A percentile compares a stretch with the other conserved stretches of the same genome.
These are phyloP conservation scores for Ciconia boyciana DNA, from an alignment of 2,113 vertebrate species.

Conservation along the genomic window DNA sequence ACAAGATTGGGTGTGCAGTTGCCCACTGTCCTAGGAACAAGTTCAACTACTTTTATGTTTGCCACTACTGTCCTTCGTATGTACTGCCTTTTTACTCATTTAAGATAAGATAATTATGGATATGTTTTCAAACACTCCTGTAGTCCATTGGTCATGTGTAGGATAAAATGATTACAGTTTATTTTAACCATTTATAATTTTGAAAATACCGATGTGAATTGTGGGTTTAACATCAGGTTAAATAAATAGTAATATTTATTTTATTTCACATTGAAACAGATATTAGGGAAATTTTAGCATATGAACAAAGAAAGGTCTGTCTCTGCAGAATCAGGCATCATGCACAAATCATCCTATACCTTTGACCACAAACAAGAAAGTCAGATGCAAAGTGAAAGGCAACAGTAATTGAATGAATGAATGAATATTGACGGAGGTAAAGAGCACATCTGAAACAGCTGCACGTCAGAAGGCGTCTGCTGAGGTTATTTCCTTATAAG, in stretches of 20 bases:
- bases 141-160: background rate
- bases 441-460: background rate
- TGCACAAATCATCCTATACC: background rate
- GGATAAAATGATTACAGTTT: background rate
- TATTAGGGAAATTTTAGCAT: background rate
- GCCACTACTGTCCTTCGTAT: constrained; percentile 72
- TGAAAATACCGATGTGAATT: rapidly evolving
- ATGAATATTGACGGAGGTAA: background rate
- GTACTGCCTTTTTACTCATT: background rate
- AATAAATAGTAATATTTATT: background rate
- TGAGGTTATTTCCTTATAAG: background rate
- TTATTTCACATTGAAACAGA: background rate
- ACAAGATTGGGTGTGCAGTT: constrained; percentile 40
- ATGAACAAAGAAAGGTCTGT: background rate
- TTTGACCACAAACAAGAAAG: background rate
- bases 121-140: background rate
- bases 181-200: background rate
- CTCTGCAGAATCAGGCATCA: background rate
- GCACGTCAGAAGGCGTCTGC: background rate
- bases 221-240: background rate
- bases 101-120: background rate
- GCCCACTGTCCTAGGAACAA: background rate
- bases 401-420: background rate
- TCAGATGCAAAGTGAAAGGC: background rate
- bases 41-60: constrained; percentile 67